A percentile compares a stretch with the other conserved stretches of the same genome.
phyloP scores from a whole-genome alignment of 2,888 invertebrate species.

The Pachydiplax longipennis region DNA sequence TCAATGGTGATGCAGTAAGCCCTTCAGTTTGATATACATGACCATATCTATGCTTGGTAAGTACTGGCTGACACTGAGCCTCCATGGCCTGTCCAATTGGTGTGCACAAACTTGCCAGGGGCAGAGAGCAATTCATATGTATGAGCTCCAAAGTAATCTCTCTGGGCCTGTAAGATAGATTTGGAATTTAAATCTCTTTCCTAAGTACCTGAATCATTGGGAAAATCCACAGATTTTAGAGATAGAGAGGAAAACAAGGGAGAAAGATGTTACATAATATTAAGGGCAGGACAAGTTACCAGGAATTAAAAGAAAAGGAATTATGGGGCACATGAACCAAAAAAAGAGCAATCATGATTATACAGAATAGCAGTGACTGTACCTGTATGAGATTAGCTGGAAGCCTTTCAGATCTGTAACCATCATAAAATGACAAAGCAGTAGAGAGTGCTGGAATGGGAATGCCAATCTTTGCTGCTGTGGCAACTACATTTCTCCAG shows the following conservation, averaged over 20 bases:
- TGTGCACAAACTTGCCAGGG: constrained; percentile 92
- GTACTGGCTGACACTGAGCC: constrained; percentile 95
- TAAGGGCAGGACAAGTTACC: too few relatives aligned
- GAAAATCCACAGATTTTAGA: too few relatives aligned
- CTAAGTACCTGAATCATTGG: too few relatives aligned
- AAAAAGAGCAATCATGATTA: too few relatives aligned
- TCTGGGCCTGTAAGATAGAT: constrained; percentile 74
- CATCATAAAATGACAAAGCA: constrained; percentile 97
- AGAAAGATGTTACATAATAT: too few relatives aligned
- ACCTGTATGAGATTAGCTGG: constrained; percentile 96
- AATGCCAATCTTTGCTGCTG: constrained; percentile 75
- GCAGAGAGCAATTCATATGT: constrained; percentile 89
- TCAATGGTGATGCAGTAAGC: neutral
- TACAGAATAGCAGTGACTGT: constrained; percentile 47
- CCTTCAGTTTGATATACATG: neutral
- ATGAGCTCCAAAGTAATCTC: constrained; percentile 99
- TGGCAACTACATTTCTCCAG: constrained; percentile 84
- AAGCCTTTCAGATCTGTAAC: constrained; percentile 83
- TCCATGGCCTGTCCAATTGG: constrained; percentile 99
- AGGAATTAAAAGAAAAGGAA: too few relatives aligned
- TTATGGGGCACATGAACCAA: too few relatives aligned
- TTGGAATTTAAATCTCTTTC: constrained; percentile 16
- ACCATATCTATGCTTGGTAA: constrained; percentile 72
- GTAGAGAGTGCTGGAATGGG: constrained; percentile 93
- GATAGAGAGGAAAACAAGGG: too few relatives aligned